A percentile compares a stretch with the other conserved stretches of the same genome.
phyloP scores from a whole-genome alignment of 2,888 invertebrate genomes.

The Biston betularia region DNA sequence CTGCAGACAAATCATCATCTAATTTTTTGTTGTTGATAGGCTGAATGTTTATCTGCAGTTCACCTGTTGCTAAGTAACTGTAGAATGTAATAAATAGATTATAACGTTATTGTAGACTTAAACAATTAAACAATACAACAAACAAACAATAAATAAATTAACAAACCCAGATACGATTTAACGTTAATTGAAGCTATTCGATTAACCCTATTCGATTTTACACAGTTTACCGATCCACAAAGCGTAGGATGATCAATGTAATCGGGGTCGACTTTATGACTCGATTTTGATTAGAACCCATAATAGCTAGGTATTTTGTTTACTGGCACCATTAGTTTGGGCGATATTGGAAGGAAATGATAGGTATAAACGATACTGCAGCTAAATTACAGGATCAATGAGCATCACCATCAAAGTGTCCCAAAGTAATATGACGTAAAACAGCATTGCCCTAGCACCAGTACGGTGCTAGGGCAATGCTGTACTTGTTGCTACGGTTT shows the following conservation, averaged over 20 bases:
- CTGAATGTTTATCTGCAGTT: too few species aligned
- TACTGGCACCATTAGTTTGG: constrained; percentile 17
- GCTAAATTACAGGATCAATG: too few species aligned
- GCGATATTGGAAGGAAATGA: constrained; percentile 3
- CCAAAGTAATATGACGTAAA: too few species aligned
- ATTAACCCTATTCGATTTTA: constrained; percentile 22
- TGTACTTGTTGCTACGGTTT: too few species aligned
- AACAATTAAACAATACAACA: background rate
- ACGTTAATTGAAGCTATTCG: constrained; percentile 7
- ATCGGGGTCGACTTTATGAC: constrained; percentile 29
- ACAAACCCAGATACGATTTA: background rate
- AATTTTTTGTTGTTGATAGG: too few species aligned
- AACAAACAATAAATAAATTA: background rate
- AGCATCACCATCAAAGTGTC: too few species aligned
- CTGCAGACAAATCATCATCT: too few species aligned
- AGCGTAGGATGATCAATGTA: constrained; percentile 23
- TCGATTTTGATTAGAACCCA: constrained; percentile 24
- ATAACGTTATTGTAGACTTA: background rate
- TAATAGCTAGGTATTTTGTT: constrained; percentile 20
- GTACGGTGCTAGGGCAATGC: too few species aligned
- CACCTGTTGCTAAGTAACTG: too few species aligned
- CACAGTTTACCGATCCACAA: constrained; percentile 25
- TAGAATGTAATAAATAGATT: too few species aligned
- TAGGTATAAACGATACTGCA: background rate
- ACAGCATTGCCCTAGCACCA: too few species aligned